These are phyloP conservation scores for Spea multiplicata DNA, from an alignment of 2,113 vertebrate genomes.

Conservation along the genomic window DNA sequence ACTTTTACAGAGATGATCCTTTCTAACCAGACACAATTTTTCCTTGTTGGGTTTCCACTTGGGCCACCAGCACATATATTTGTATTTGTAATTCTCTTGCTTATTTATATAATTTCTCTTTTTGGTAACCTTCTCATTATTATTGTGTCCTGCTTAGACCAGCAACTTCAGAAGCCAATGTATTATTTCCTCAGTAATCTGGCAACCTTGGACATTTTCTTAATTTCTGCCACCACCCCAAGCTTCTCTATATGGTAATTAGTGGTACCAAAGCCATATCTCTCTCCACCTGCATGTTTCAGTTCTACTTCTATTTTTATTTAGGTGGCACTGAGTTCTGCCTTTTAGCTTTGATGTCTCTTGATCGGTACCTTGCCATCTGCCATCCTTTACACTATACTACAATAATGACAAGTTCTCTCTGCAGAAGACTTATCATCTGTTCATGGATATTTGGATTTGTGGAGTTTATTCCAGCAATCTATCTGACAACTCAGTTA, in stretches of 20 bases:
- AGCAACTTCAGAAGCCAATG: conserved; percentile 37
- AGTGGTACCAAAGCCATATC: conserved; percentile 27
- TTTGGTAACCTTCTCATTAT: neutral
- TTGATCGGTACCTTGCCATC: conserved; percentile 43
- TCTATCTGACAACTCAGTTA: conserved; percentile 25
- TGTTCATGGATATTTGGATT: conserved; percentile 26
- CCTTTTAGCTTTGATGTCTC: conserved; percentile 38
- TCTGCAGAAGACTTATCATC: conserved; percentile 19
- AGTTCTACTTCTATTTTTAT: conserved; percentile 38
- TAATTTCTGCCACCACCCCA: conserved; percentile 26
- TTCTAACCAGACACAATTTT: neutral
- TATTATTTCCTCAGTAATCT: conserved; percentile 46
- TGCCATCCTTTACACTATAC: conserved; percentile 41
- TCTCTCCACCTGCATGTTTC: conserved; percentile 27
- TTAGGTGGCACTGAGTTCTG: conserved; percentile 43
- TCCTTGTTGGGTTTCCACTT: neutral
- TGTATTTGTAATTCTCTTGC: neutral
- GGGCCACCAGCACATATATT: neutral
- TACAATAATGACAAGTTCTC: conserved; percentile 32
- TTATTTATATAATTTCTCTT: neutral
- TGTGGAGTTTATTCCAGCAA: conserved; percentile 32
- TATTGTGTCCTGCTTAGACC: neutral
- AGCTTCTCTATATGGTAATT: conserved; percentile 27
- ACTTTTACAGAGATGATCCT: neutral
- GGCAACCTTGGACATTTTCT: conserved; percentile 38